These are phyloP conservation scores for Eupeodes corollae DNA, from an alignment of 1,140 invertebrate genomes.

Conservation along the genomic window DNA sequence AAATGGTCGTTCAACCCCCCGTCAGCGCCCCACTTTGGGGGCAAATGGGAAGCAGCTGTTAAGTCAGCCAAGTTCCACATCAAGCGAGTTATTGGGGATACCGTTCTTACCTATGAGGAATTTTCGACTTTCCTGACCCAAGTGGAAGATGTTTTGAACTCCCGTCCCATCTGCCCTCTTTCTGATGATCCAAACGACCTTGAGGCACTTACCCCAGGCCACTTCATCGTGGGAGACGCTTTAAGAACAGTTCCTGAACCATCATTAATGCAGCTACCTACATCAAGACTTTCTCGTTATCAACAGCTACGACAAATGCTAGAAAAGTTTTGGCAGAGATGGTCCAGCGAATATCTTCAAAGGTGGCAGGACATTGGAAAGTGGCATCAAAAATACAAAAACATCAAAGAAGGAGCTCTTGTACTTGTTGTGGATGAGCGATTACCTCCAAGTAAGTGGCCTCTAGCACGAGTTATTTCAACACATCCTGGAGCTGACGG, in stretches of 20 bases:
- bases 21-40: slow-evolving; percentile 20
- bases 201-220: slow-evolving; percentile 21
- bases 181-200: slow-evolving; percentile 18
- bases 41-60: slow-evolving; percentile 23
- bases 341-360: too few relatives aligned
- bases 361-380: too few relatives aligned
- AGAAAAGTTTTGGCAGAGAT: too few relatives aligned
- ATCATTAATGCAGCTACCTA: too few relatives aligned
- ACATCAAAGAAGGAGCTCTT: too few relatives aligned
- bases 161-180: slow-evolving; percentile 20
- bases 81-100: slow-evolving; percentile 12
- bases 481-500: too few relatives aligned
- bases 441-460: too few relatives aligned
- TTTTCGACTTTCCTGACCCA: slow-evolving; percentile 17
- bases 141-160: slow-evolving; percentile 26
- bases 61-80: slow-evolving; percentile 23
- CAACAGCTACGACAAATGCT: too few relatives aligned
- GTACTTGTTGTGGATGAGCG: too few relatives aligned
- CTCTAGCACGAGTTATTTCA: too few relatives aligned
- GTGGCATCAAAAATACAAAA: too few relatives aligned
- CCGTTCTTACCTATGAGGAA: slow-evolving; percentile 19
- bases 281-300: too few relatives aligned
- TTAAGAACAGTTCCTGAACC: slow-evolving; percentile 6
- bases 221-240: slow-evolving; percentile 32
- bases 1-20: slow-evolving; percentile 19